These are phyloP conservation scores for Bos taurus DNA, from an alignment of 2,113 vertebrate genomes.

Conservation along the genomic window DNA sequence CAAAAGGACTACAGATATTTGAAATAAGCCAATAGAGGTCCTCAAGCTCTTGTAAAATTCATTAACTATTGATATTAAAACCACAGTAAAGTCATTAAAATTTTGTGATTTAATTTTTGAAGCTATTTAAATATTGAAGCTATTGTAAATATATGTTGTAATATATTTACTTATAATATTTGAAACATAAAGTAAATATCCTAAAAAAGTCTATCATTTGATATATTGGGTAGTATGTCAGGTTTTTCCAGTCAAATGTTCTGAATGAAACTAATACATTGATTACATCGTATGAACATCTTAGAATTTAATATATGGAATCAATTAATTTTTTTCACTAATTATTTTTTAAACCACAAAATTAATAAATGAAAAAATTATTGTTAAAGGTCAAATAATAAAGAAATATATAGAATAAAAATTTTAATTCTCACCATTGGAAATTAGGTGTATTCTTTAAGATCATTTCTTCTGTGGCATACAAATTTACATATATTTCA, in stretches of 20 bases:
- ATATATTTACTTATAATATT: background rate
- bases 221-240: background rate
- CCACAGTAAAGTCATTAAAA: background rate
- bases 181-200: background rate
- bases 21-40: background rate
- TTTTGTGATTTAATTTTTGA: background rate
- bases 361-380: background rate
- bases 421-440: background rate
- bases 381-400: background rate
- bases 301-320: background rate
- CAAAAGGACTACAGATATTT: background rate
- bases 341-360: background rate
- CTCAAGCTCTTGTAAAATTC: background rate
- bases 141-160: background rate
- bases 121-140: background rate
- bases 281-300: background rate
- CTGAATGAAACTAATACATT: background rate
- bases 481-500: background rate
- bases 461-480: background rate
- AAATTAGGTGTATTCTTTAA: background rate
- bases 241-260: background rate
- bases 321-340: background rate
- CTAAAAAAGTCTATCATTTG: background rate
- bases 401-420: background rate
- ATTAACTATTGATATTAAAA: background rate